These are phyloP conservation scores for Metacarcinus magister DNA, from an alignment of 2,888 invertebrate genomes.

Conservation along the genomic window DNA sequence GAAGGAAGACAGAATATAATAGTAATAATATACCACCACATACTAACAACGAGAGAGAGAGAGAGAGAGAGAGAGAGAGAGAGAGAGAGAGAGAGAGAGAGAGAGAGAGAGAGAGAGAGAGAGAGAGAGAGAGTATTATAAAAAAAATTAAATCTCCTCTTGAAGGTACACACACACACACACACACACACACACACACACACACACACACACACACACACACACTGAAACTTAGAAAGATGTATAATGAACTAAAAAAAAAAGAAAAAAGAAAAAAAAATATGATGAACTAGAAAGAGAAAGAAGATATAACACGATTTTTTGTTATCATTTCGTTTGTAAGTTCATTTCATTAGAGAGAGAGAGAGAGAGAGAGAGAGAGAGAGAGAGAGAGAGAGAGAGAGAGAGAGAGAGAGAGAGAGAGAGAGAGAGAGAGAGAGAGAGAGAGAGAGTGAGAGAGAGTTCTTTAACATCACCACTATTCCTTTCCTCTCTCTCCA, in stretches of 20 bases:
- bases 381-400: conserved; percentile 47
- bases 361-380: not conserved
- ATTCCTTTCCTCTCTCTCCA: not conserved
- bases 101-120: conserved; percentile 55
- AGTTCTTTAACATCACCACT: too few relatives aligned
- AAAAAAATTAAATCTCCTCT: not conserved
- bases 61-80: conserved; percentile 58
- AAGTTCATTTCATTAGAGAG: too few relatives aligned
- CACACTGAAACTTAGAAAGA: not conserved
- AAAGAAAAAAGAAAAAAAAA: too few relatives aligned
- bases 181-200: conserved; percentile 4
- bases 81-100: conserved; percentile 59
- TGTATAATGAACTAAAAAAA: too few relatives aligned
- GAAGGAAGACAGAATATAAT: too few relatives aligned
- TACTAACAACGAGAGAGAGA: not conserved
- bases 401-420: not conserved
- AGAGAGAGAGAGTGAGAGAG: not conserved
- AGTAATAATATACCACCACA: too few relatives aligned
- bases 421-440: not conserved
- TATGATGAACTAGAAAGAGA: too few relatives aligned
- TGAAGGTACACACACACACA: not conserved
- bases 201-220: not conserved
- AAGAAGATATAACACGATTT: too few relatives aligned
- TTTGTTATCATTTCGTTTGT: too few relatives aligned
- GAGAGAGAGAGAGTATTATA: too few relatives aligned